Evolutionary conservation across 2,888 invertebrate genomes (phyloP), one percentile per base, ranked within the genome.

Genomic region (Plebejus argus): DNA sequence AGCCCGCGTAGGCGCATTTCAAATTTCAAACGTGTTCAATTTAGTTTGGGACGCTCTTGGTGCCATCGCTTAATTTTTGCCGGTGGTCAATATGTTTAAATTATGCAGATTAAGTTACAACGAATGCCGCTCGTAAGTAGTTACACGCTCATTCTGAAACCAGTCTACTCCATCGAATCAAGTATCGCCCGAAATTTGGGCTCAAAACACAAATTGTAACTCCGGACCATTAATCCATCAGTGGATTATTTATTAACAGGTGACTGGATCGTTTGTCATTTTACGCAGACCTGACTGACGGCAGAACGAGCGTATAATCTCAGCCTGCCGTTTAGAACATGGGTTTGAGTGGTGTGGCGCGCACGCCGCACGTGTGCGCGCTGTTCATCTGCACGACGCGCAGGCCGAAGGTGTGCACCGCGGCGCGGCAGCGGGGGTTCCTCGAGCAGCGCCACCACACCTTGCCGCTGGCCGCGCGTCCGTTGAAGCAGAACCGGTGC

Each of bases 391-490:
- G 93, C 76, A 94, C 94, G 74, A 94, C 93, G 76, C 93, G 89
- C 77, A 93, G 82, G 1, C 94, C 94, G 82, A 94, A 93, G 12
- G 94, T 94, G 84, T 94, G 94, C 10, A 94, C 93, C 20, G 94
- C 94, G 76, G 94, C 94, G 35, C 94, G 87, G 82, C 94, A 94
- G 53, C 94, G 91, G 0, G 94, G 94, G 84, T 94, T 94, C 61
- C 94, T 87, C 75, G 93, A 93, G 82, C 94, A 94, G 0, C 94
- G 89, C 94, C 94, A 94, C 94, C 94, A 93, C 53, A 94, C 93
- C 83, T 94, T 94, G 78, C 93, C 94, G 80, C 93, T 93, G 39
- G 93, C 94, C 6, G 94, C 93, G 72, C 93, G 91, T 6, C 93
- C 94, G 83, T 94, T 93, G 84, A 93, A 93, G 83, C 93, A 94